Evolutionary conservation across 2,888 invertebrate species (phyloP), one percentile per base, ranked within the genome.

Genomic region (Synergus laeviventris): DNA sequence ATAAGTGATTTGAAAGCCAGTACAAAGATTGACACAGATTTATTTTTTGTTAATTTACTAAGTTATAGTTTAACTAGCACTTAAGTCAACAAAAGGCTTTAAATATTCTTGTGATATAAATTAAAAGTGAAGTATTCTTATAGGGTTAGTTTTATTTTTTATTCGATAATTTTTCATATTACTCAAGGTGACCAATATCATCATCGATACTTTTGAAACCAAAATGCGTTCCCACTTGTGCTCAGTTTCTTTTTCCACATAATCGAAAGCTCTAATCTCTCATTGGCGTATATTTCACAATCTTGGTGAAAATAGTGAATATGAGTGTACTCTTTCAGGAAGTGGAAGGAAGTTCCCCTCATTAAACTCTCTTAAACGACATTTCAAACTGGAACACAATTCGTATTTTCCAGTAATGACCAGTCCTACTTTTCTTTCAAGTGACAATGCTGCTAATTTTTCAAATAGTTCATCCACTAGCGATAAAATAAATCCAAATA

Each of bases 151-250:
- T 36, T 2, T 36, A 38, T 38, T 38, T 1, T 38, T 38, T 38
- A 38, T 38, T 38, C 38, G 38, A 38, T 38, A 9, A 24, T 2
- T 38, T 38, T 38, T 38, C 2, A 38, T 38, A 38, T 7, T 38
- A 38, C 2, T 39, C 1, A 39, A 39, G 38, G 38, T 11, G 8
- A 9, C 1, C 4, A 39, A 39, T 39, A 39, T 39, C 38, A 39
- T 18, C n/a, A n/a, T n/a, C 9, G 56, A n/a, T 21, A 18, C 2
- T 56, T 21, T 56, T n/a, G 7, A 9, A 18, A 56, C 21, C 24
- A 60, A 9, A 59, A 59, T 59, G 59, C 24, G 31, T 59, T 59
- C 31, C 14, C 59, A 59, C 24, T 24, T 59, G 59, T 59, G 59
- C 14, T 21, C 21, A 4, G 21, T 24, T 24, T 9, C 11, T 59